Base-by-base conservation (phyloP, 2,797 vertebrate species). In the Phylloscopus collybita region DNA sequence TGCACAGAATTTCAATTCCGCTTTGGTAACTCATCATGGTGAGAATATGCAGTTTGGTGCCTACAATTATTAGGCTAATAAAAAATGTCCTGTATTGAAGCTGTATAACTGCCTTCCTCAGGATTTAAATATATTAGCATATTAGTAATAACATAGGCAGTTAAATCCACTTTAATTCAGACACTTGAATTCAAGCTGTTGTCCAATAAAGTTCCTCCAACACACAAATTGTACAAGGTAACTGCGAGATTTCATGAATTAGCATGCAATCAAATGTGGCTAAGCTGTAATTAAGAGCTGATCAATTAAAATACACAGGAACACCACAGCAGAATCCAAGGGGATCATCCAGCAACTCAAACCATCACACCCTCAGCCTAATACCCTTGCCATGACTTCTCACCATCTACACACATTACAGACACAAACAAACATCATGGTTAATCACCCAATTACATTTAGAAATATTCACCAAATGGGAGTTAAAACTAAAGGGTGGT, bases 1-100 rank as follows among this genome's bases (percentile, higher is more conserved):
- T 62, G 71, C 64, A 36, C 38, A 64, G 83, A 92, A 93, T 94
- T 84, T 95, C 51, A 89, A 38, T 86, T 65, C 56, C 84, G 56
- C 42, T 87, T 78, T 72, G 89, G 59, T 18, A 95, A 75, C 17
- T 66, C 56, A 57, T 29, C n/a, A 8, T 50, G 54, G 54, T 64
- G 21, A 88, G 26, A 90, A 84, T 7, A 53, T 17, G 36, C 56
- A 69, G 59, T 34, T 79, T 62, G 47, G 30, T n/a, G 62, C 70
- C 54, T 66, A 38, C 11, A 71, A 9, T 71, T 65, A 87, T 65
- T 64, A 84, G 25, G 40, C 47, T 83, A 72, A 85, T 86, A 87
- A 91, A 91, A 75, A 73, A 89, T 25, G 27, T 60, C 38, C 56
- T 71, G 16, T 44, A 47, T 12, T 71, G 72, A 88, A 89, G 65